phyloP scores from a whole-genome alignment of 1,140 invertebrate species.

The Listronotus bonariensis region DNA sequence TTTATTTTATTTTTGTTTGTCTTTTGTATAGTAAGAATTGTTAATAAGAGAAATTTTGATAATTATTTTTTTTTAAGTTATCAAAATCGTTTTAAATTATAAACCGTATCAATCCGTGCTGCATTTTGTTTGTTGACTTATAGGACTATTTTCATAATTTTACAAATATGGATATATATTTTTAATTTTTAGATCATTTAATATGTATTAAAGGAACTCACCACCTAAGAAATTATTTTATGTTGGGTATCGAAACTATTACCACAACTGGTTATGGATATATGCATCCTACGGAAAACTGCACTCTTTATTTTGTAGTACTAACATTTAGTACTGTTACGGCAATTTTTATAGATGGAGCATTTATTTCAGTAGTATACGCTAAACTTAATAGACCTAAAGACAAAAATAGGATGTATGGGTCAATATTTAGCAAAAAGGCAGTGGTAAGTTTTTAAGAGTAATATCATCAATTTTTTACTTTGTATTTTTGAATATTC shows the following conservation, averaged over 20 bases:
- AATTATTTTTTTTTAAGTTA: too few relatives aligned
- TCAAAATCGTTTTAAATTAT: too few relatives aligned
- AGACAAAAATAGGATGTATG: conserved; percentile 50
- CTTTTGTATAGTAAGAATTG: too few relatives aligned
- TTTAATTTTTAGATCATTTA: not conserved
- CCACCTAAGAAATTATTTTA: conserved; percentile 36
- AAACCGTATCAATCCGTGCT: too few relatives aligned
- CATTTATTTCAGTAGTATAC: conserved; percentile 56
- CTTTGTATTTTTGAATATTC: not conserved
- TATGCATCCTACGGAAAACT: conserved; percentile 40
- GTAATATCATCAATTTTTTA: not conserved
- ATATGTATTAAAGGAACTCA: conserved; percentile 36
- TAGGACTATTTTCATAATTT: too few relatives aligned
- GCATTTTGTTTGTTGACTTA: too few relatives aligned
- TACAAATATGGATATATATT: too few relatives aligned
- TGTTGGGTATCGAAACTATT: conserved; percentile 44
- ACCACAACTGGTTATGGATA: conserved; percentile 44
- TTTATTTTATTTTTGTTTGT: too few relatives aligned
- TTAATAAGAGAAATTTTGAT: too few relatives aligned
- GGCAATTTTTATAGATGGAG: conserved; percentile 41
- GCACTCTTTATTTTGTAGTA: conserved; percentile 32
- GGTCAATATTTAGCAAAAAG: conserved; percentile 64
- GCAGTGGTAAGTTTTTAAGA: conserved; percentile 57
- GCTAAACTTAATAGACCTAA: conserved; percentile 60
- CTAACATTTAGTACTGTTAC: conserved; percentile 40